Percentiles rank a stretch among this genome's conserved stretches.
Conservation (phyloP, 2,888 invertebrate species). For the Nomada goodeniana region DNA sequence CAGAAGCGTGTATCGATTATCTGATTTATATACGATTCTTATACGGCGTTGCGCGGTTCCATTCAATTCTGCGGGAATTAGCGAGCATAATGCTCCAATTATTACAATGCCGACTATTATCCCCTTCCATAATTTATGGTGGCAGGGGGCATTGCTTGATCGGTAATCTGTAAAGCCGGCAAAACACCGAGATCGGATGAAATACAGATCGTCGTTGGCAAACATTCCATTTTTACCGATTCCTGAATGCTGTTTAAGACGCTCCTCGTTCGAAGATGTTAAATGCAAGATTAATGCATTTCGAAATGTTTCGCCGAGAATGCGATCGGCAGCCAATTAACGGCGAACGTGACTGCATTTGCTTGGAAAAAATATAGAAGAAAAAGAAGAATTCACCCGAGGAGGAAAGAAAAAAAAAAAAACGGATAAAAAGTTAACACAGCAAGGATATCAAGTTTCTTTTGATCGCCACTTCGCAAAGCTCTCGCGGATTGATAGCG, state of each 20-base stretch:
- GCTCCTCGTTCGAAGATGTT: too few species aligned
- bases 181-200: background rate
- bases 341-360: background rate
- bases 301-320: background rate
- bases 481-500: constrained; percentile 43
- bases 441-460: constrained; percentile 37
- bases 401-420: background rate
- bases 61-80: constrained; percentile 20
- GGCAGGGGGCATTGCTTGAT: too few species aligned
- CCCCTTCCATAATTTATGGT: constrained; percentile 31
- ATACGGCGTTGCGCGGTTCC: constrained; percentile 4
- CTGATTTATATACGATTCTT: constrained; percentile 35
- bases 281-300: too few species aligned
- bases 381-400: background rate
- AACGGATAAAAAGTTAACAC: constrained; percentile 7
- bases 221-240: too few species aligned
- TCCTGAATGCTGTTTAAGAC: too few species aligned
- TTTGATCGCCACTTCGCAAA: constrained; percentile 36
- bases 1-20: constrained; percentile 47
- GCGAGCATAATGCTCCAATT: constrained; percentile 29
- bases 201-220: too few species aligned
- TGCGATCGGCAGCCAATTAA: background rate
- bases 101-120: constrained; percentile 1
- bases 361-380: background rate
- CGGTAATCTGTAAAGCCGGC: background rate